Conservation (phyloP, 2,113 vertebrate species). For the Uria lomvia region DNA sequence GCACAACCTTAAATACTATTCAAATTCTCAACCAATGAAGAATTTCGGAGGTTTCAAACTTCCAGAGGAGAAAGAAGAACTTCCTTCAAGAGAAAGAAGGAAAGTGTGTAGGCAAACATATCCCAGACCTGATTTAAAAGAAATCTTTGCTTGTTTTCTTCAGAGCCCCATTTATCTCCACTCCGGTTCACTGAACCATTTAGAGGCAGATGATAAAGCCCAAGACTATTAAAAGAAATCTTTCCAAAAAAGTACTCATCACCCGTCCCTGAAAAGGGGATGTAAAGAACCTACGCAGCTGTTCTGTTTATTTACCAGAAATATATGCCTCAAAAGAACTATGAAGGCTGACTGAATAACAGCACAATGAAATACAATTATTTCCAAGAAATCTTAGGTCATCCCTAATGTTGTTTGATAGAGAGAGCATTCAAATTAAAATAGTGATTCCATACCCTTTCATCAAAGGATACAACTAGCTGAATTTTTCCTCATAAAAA, state of each 20-base stretch:
- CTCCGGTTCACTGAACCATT: not conserved
- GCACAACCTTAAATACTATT: not conserved
- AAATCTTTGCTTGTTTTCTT: not conserved
- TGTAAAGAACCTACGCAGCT: not conserved
- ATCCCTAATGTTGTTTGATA: not conserved
- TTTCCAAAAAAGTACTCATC: not conserved
- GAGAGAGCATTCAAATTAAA: not conserved
- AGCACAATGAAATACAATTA: not conserved
- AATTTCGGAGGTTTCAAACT: not conserved
- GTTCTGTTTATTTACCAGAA: not conserved
- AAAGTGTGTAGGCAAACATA: not conserved
- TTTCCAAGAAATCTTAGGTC: not conserved
- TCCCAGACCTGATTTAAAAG: not conserved
- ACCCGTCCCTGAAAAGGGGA: not conserved
- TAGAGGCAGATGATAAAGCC: not conserved
- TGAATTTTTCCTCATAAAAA: not conserved
- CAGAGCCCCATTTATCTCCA: not conserved
- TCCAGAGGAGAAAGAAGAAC: not conserved
- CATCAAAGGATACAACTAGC: not conserved
- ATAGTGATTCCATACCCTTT: not conserved
- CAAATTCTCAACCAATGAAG: not conserved
- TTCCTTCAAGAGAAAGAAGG: not conserved
- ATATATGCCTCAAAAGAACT: not conserved
- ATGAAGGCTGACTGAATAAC: not conserved
- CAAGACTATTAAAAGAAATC: not conserved